Evolutionary conservation across 2,797 vertebrate genomes (phyloP).

Genomic region (Ptychobarbus kaznakovi): DNA sequence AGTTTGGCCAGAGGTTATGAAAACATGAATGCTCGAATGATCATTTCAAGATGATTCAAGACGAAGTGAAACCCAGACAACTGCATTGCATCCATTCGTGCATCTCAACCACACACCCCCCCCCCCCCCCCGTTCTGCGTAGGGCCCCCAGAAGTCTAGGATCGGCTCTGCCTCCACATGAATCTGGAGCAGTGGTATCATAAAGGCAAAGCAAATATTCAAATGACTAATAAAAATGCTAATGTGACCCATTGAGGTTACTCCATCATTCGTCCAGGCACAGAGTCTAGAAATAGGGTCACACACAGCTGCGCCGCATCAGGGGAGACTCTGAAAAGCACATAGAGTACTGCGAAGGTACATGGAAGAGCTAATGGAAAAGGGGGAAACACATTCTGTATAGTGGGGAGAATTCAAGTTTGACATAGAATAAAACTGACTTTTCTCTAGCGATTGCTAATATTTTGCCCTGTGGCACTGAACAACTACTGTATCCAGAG

Average conservation of each 20-base stretch:
- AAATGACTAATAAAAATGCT: slow-evolving; percentile 58
- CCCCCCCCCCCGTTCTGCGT: too few relatives aligned
- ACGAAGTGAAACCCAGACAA: too few relatives aligned
- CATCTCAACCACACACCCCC: too few relatives aligned
- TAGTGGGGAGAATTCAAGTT: slow-evolving; percentile 48
- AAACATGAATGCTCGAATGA: too few relatives aligned
- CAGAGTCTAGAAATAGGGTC: slow-evolving; percentile 59
- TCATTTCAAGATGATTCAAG: too few relatives aligned
- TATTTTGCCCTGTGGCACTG: slow-evolving; percentile 48
- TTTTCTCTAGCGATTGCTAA: slow-evolving; percentile 50
- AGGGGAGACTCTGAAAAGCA: slow-evolving; percentile 54
- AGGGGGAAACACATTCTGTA: slow-evolving; percentile 43
- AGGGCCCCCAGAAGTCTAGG: too few relatives aligned
- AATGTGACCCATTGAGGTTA: slow-evolving; percentile 50
- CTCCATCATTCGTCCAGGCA: slow-evolving; percentile 42
- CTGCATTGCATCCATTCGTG: too few relatives aligned
- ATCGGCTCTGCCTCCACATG: background rate
- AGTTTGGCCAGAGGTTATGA: too few relatives aligned
- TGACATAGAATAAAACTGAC: slow-evolving; percentile 46
- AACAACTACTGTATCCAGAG: slow-evolving; percentile 44
- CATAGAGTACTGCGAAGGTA: slow-evolving; percentile 40
- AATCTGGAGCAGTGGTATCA: slow-evolving; percentile 26
- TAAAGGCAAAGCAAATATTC: slow-evolving; percentile 51
- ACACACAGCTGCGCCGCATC: slow-evolving; percentile 49
- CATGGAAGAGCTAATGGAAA: slow-evolving; percentile 42